Percentiles rank a stretch among this genome's conserved stretches.
These are phyloP conservation scores for Papilio dardanus DNA, from an alignment of 1,140 invertebrate genomes.

Conservation along the genomic window DNA sequence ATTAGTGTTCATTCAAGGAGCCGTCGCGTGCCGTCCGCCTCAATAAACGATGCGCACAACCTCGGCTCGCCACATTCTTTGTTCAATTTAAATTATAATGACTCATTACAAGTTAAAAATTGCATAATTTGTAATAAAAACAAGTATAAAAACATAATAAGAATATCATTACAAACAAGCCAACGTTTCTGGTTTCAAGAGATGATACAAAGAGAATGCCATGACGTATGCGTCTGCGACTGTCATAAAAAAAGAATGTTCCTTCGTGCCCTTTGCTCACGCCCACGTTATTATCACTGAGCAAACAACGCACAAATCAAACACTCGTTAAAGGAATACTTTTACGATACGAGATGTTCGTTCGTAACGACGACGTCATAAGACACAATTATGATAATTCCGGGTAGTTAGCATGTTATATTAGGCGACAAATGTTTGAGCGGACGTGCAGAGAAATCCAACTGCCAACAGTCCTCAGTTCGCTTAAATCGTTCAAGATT, in stretches of 20 bases:
- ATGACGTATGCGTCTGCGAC: conserved; percentile 25
- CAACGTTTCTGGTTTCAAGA: neutral
- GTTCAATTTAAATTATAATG: conserved; percentile 25
- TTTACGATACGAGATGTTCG: conserved; percentile 28
- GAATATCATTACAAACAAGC: neutral
- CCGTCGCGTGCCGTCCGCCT: conserved; percentile 51
- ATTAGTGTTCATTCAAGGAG: conserved; percentile 57
- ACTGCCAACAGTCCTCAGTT: conserved; percentile 28
- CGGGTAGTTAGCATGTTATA: neutral
- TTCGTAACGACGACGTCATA: conserved; percentile 1
- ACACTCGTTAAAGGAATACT: conserved; percentile 32
- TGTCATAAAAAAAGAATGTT: conserved; percentile 32
- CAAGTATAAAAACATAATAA: neutral
- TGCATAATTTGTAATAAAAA: conserved; percentile 1
- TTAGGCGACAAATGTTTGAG: neutral
- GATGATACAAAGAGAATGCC: conserved; percentile 8
- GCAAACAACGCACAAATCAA: conserved; percentile 27
- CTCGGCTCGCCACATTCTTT: conserved; percentile 24
- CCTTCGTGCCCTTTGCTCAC: conserved; percentile 28
- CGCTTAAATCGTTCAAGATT: conserved; percentile 57
- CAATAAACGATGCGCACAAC: conserved; percentile 37
- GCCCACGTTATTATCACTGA: conserved; percentile 30
- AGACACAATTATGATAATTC: conserved; percentile 7
- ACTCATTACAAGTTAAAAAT: conserved; percentile 2
- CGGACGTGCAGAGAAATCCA: neutral